Evolutionary conservation across 2,113 vertebrate genomes (phyloP), one percentile per base, ranked within the genome.

Genomic region (Phalacrocorax brasilianus): DNA sequence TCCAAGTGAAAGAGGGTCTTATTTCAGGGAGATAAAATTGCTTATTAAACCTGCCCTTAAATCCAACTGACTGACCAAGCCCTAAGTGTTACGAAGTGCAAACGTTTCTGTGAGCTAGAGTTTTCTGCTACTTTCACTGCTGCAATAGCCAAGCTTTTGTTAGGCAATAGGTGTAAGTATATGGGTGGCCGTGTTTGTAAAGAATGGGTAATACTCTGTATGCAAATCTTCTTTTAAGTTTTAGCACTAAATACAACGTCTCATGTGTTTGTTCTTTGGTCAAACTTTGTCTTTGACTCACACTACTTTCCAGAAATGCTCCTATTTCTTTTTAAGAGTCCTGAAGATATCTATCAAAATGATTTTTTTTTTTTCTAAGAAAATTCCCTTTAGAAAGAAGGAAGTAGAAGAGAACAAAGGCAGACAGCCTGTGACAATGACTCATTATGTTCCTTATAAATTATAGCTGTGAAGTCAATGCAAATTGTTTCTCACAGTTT

Each of bases 301-400:
- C 35, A 49, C 93, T 92, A 92, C 95, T 98, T 97, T 94, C 80
- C 96, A 96, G 42, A 96, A 97, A 93, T 94, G 72, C 28, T 96
- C 85, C 88, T 81, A 23, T 76, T 90, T 95, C 45, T 87, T 66
- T 93, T 88, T 32, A 67, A 70, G 76, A 82, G 63, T 94, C 70
- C 89, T 22, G 14, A 96, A 98, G 91, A 74, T 92, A 89, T 95
- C 59, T 95, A 78, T 94, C 90, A 95, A 97, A 97, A 93, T 79
- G 82, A 94, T 73, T 56, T 89, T 96, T 96, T 94, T 94, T 97
- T 94, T 97, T 96, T 92, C 88, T 96, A 96, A 97, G 96, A 98
- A 98, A 98, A 97, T 96, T 97, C 96, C 97, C 95, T 97, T 97
- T 89, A 96, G 93, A 97, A 97, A 98, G 96, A 98, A 98, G 98